Percentiles rank a stretch among this genome's conserved stretches.
phyloP scores from a whole-genome alignment of 2,113 vertebrate genomes.

The Gallinago jamesoni region DNA sequence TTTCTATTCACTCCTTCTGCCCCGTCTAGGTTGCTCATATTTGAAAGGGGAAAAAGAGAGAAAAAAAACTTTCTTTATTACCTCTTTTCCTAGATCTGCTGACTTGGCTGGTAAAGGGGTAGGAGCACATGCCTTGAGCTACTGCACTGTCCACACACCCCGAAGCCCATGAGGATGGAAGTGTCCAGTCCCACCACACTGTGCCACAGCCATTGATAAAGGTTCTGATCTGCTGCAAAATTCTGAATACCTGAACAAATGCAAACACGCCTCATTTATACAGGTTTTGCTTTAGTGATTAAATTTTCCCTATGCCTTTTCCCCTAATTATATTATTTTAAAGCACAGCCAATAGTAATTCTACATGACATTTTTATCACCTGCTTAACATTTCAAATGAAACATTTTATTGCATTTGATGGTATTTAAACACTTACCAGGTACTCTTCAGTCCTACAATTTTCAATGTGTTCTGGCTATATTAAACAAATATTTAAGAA shows the following conservation, averaged over 20 bases:
- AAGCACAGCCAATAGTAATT: conserved; percentile 35
- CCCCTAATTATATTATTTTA: conserved; percentile 52
- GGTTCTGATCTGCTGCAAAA: background rate
- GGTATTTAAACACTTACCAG: conserved; percentile 75
- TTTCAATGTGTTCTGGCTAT: conserved; percentile 63
- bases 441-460: conserved; percentile 61
- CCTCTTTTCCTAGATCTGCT: background rate
- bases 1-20: background rate
- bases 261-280: background rate
- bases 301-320: conserved; percentile 1
- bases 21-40: background rate
- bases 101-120: background rate
- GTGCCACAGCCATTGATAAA: background rate
- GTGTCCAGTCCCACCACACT: background rate
- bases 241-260: background rate
- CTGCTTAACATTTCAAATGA: conserved; percentile 71
- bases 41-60: background rate
- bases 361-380: conserved; percentile 72
- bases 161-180: rapidly evolving
- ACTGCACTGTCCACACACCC: background rate
- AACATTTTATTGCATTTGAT: conserved; percentile 74
- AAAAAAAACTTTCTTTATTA: background rate
- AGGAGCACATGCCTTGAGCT: background rate
- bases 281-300: background rate
- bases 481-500: conserved; percentile 75